Evolutionary conservation across 2,888 invertebrate genomes (phyloP).

Genomic region (Glomeris marginata): DNA sequence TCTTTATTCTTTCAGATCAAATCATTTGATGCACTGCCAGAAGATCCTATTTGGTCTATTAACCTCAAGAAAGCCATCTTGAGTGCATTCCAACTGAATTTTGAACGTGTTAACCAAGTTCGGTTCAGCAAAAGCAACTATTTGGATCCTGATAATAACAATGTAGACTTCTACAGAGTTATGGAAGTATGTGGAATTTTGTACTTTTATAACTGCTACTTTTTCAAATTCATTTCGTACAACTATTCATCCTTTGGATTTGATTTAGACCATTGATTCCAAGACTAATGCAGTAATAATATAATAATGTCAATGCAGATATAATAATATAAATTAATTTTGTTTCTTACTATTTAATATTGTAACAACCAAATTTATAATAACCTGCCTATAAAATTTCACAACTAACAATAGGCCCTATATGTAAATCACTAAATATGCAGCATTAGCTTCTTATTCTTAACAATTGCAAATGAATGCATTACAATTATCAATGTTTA

Average conservation of each 20-base stretch:
- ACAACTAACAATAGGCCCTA: too few relatives aligned
- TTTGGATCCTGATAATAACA: constrained; percentile 6
- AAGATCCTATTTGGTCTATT: constrained; percentile 11
- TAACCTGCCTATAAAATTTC: too few relatives aligned
- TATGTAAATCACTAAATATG: too few relatives aligned
- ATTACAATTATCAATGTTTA: too few relatives aligned
- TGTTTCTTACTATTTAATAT: too few relatives aligned
- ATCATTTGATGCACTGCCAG: constrained; percentile 6
- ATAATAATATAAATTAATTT: too few relatives aligned
- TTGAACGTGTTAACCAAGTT: constrained; percentile 6
- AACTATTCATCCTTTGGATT: not conserved
- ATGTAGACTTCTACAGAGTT: constrained; percentile 7
- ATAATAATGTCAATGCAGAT: too few relatives aligned
- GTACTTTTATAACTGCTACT: not conserved
- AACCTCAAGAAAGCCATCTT: constrained; percentile 10
- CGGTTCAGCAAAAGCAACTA: constrained; percentile 7
- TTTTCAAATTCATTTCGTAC: not conserved
- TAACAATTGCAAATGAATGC: too few relatives aligned
- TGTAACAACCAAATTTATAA: too few relatives aligned
- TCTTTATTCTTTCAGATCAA: constrained; percentile 2
- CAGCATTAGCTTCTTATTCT: too few relatives aligned
- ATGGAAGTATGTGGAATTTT: constrained; percentile 8
- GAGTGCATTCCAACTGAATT: constrained; percentile 8
- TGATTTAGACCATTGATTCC: not conserved
- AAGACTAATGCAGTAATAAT: too few relatives aligned